Percentiles rank a stretch among this genome's conserved stretches.
These are phyloP conservation scores for Muntiacus muntjak DNA, from an alignment of 2,113 vertebrate genomes.

Conservation along the genomic window DNA sequence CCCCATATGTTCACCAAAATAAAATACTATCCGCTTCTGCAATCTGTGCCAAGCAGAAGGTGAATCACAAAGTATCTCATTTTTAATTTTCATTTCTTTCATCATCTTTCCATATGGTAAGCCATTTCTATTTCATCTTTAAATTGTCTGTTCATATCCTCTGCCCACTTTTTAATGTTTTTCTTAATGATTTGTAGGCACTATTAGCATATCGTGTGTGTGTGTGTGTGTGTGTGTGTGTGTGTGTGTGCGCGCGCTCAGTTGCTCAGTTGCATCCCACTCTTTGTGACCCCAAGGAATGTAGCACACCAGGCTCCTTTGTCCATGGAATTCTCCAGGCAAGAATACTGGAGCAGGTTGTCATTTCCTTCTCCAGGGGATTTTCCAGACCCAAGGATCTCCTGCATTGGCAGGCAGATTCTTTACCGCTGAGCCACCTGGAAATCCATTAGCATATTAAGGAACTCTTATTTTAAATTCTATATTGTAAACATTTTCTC, in stretches of 20 bases:
- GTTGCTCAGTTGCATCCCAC: not conserved
- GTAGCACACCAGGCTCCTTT: not conserved
- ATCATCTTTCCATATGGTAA: not conserved
- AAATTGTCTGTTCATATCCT: not conserved
- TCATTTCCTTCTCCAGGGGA: not conserved
- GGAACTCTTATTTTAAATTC: not conserved
- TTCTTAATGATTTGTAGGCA: not conserved
- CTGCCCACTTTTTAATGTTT: not conserved
- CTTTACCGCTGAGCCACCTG: not conserved
- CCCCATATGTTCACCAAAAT: not conserved
- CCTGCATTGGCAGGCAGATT: not conserved
- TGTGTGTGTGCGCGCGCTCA: not conserved
- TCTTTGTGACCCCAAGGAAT: not conserved
- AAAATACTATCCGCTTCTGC: not conserved
- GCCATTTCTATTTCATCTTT: not conserved
- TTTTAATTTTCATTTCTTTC: constrained; percentile 32
- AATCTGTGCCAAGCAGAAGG: not conserved
- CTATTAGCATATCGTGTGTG: not conserved
- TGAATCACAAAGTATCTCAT: not conserved
- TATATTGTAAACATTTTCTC: not conserved
- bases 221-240: not conserved
- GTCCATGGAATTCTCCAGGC: not conserved
- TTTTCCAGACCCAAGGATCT: not conserved
- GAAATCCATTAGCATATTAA: not conserved
- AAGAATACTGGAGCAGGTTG: not conserved